Evolutionary conservation across 2,888 invertebrate genomes (phyloP).

Genomic region (Neoascia interrupta): DNA sequence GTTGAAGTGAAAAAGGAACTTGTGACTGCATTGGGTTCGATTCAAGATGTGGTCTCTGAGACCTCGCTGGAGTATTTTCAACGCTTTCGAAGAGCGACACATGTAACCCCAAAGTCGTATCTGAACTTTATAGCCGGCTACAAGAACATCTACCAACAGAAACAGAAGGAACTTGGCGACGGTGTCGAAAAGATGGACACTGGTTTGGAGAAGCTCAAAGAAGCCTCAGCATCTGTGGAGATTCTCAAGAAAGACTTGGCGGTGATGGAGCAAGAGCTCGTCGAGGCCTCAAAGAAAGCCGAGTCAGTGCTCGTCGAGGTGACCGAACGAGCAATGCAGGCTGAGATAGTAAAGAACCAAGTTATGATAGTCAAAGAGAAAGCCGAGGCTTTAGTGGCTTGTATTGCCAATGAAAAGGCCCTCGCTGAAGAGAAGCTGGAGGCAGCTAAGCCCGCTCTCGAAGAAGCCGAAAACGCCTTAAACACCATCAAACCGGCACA

Average conservation of each 20-base stretch:
- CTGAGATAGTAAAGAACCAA: constrained; percentile 96
- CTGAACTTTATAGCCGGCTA: constrained; percentile 97
- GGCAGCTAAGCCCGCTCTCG: constrained; percentile 96
- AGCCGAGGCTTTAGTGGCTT: constrained; percentile 92
- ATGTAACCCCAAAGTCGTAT: constrained; percentile 98
- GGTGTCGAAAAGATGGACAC: constrained; percentile 97
- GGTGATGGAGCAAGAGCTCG: constrained; percentile 96
- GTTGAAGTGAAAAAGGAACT: constrained; percentile 90
- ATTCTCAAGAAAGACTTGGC: constrained; percentile 94
- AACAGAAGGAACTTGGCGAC: constrained; percentile 92
- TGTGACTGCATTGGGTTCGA: constrained; percentile 93
- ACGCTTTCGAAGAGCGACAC: constrained; percentile 94
- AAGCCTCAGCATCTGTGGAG: constrained; percentile 96
- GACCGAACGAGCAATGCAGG: constrained; percentile 95
- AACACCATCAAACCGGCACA: constrained; percentile 98
- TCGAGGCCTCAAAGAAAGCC: constrained; percentile 94
- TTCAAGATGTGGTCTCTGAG: constrained; percentile 94
- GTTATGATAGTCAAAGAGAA: constrained; percentile 97
- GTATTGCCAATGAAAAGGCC: constrained; percentile 93
- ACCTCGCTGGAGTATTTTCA: constrained; percentile 93
- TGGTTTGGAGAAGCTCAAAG: constrained; percentile 95
- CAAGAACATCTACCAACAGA: constrained; percentile 94
- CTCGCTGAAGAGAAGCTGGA: constrained; percentile 95
- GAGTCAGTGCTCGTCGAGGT: constrained; percentile 93
- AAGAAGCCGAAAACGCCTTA: constrained; percentile 96